Evolutionary conservation across 2,113 vertebrate species (phyloP).

Genomic region (Sapayoa aenigma): DNA sequence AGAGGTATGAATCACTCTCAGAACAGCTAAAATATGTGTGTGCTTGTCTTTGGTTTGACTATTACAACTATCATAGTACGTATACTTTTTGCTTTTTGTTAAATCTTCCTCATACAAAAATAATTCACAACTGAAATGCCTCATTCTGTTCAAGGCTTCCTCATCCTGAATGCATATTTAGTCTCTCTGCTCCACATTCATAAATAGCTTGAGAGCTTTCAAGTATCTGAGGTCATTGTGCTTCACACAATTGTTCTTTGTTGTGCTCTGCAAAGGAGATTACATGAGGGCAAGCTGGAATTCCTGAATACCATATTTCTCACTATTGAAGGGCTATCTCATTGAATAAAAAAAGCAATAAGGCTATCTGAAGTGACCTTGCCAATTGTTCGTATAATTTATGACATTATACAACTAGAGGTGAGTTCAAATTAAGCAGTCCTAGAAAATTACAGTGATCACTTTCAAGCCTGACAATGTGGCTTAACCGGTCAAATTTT

Average conservation of each 20-base stretch:
- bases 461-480: neutral
- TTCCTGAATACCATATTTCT: constrained; percentile 77
- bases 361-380: constrained; percentile 69
- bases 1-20: neutral
- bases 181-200: constrained; percentile 57
- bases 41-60: neutral
- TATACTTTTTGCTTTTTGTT: constrained; percentile 12
- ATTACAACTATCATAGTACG: neutral
- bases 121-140: constrained; percentile 50
- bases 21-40: neutral
- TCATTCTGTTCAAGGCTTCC: constrained; percentile 65
- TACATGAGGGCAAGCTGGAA: constrained; percentile 58
- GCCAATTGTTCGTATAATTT: constrained; percentile 71
- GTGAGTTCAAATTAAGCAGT: neutral
- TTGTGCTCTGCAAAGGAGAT: constrained; percentile 66
- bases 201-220: constrained; percentile 69
- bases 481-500: neutral
- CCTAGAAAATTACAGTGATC: neutral
- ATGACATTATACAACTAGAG: neutral
- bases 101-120: constrained; percentile 48
- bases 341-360: constrained; percentile 67
- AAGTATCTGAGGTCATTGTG: constrained; percentile 72
- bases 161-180: constrained; percentile 63
- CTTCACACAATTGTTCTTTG: constrained; percentile 80
- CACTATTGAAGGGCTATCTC: constrained; percentile 78